A percentile compares a stretch with the other conserved stretches of the same genome.
These are phyloP conservation scores for Gambusia yucatana DNA, from an alignment of 2,797 vertebrate genomes.

Conservation along the genomic window DNA sequence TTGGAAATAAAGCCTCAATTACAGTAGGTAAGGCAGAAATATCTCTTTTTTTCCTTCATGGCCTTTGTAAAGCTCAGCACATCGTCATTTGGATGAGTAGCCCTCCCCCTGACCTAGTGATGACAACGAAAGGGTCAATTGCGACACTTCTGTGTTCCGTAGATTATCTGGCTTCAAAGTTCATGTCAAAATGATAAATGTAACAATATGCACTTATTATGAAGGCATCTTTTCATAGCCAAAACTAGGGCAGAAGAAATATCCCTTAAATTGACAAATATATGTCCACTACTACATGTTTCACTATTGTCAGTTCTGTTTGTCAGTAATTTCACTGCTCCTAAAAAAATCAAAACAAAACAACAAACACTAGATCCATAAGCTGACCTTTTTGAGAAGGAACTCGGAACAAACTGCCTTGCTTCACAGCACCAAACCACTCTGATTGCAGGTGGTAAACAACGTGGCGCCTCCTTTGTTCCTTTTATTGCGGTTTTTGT, in stretches of 20 bases:
- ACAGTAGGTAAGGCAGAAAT: not conserved
- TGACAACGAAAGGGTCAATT: not conserved
- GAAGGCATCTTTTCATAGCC: constrained; percentile 1
- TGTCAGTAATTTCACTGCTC: not conserved
- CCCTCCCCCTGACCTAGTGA: not conserved
- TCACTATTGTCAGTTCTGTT: not conserved
- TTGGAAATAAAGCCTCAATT: not conserved
- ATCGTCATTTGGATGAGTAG: not conserved
- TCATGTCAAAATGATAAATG: constrained; percentile 12
- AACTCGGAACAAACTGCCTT: not conserved
- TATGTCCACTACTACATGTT: not conserved
- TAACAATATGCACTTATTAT: constrained; percentile 2
- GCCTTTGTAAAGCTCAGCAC: not conserved
- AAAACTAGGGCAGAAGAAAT: not conserved
- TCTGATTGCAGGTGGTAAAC: constrained; percentile 4
- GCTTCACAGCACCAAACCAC: not conserved
- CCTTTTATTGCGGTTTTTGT: constrained; percentile 15
- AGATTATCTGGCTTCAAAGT: not conserved
- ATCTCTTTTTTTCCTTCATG: not conserved
- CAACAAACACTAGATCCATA: constrained; percentile 6
- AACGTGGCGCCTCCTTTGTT: constrained; percentile 37
- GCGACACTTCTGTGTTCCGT: not conserved
- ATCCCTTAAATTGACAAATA: not conserved
- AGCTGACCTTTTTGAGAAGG: constrained; percentile 11
- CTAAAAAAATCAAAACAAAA: not conserved